These are phyloP conservation scores for Palloptera scutellata DNA, from an alignment of 2,888 invertebrate genomes.

Conservation along the genomic window DNA sequence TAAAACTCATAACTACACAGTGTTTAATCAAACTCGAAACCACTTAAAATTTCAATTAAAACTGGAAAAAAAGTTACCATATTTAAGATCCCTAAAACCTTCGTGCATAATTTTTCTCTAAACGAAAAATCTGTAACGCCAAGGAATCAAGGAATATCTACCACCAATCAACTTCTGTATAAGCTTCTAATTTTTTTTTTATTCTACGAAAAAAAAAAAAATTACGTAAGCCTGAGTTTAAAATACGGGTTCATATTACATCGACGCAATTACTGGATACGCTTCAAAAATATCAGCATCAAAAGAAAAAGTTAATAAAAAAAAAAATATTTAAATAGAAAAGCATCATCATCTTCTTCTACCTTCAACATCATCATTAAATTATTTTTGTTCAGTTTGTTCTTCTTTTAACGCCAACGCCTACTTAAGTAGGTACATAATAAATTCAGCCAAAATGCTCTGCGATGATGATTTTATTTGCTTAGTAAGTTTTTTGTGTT, in stretches of 20 bases:
- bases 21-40: not conserved
- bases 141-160: constrained; percentile 10
- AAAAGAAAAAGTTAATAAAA: not conserved
- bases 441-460: constrained; percentile 37
- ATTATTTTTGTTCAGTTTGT: not conserved
- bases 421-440: not conserved
- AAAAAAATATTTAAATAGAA: not conserved
- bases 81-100: not conserved
- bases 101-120: constrained; percentile 31
- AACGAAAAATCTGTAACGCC: constrained; percentile 30
- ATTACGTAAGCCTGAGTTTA: too few relatives aligned
- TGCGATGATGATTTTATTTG: constrained; percentile 50
- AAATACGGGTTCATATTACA: not conserved
- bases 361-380: constrained; percentile 3
- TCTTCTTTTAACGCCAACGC: constrained; percentile 21
- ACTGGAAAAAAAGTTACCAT: too few relatives aligned
- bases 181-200: not conserved
- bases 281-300: not conserved
- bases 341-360: too few relatives aligned
- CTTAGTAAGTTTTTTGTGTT: constrained; percentile 39
- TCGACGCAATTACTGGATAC: constrained; percentile 17
- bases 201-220: too few relatives aligned
- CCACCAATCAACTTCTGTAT: constrained; percentile 1
- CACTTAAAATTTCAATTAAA: too few relatives aligned
- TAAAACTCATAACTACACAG: not conserved